These are phyloP conservation scores for Tinea pellionella DNA, from an alignment of 2,888 invertebrate genomes.

Conservation along the genomic window DNA sequence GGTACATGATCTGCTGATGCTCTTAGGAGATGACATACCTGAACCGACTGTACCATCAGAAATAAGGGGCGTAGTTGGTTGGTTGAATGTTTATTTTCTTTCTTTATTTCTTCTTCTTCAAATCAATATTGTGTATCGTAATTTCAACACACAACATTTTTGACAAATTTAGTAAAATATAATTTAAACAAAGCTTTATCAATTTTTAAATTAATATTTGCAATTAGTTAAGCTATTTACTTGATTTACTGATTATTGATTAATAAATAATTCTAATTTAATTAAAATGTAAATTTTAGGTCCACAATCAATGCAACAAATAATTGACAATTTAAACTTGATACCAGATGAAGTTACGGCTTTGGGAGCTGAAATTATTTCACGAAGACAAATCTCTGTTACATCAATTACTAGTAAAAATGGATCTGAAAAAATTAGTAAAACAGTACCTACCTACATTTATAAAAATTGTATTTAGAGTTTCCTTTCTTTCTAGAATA, in stretches of 20 bases:
- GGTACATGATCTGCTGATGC: slow-evolving; percentile 44
- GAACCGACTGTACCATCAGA: slow-evolving; percentile 26
- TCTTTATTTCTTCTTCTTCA: too few relatives aligned
- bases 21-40: slow-evolving; percentile 26
- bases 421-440: slow-evolving; percentile 30
- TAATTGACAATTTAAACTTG: slow-evolving; percentile 35
- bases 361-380: slow-evolving; percentile 43
- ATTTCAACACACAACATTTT: too few relatives aligned
- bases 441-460: slow-evolving; percentile 18
- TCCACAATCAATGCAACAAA: slow-evolving; percentile 38
- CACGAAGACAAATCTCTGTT: slow-evolving; percentile 43
- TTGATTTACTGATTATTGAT: too few relatives aligned
- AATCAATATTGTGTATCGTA: too few relatives aligned
- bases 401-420: slow-evolving; percentile 37
- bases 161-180: too few relatives aligned
- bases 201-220: not conserved
- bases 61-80: slow-evolving; percentile 42
- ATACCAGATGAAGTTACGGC: slow-evolving; percentile 44
- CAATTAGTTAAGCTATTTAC: not conserved
- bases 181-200: not conserved
- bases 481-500: too few relatives aligned
- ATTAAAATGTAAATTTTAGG: slow-evolving; percentile 25
- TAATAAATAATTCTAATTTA: too few relatives aligned
- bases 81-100: too few relatives aligned
- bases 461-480: too few relatives aligned